Conservation (phyloP, 2,797 vertebrate species). For the Amphiprion clarkii region DNA sequence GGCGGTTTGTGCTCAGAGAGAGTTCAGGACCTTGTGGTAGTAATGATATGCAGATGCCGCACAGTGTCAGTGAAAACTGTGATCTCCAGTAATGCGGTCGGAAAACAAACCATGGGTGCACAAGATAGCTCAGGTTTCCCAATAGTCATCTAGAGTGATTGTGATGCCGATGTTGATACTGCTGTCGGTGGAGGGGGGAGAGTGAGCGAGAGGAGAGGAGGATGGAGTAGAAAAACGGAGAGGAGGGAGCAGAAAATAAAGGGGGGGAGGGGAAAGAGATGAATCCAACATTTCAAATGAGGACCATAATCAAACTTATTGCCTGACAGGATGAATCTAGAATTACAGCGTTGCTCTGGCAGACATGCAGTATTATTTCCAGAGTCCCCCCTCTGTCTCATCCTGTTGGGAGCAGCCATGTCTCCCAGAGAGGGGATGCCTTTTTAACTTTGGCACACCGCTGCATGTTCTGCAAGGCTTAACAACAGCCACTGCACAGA, state of each 20-base stretch:
- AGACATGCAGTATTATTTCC: conserved; percentile 67
- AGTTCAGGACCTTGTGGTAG: conserved; percentile 47
- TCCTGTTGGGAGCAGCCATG: conserved; percentile 54
- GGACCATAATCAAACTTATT: conserved; percentile 83
- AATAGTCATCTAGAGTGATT: conserved; percentile 63
- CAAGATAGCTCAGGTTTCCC: conserved; percentile 69
- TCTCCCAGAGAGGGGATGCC: conserved; percentile 48
- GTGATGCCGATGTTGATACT: conserved; percentile 65
- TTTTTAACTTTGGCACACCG: conserved; percentile 48
- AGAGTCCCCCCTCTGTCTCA: conserved; percentile 57
- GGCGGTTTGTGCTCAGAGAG: conserved; percentile 4
- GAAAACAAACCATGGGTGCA: conserved; percentile 65
- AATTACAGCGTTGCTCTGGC: conserved; percentile 62
- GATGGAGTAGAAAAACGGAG: conserved; percentile 10
- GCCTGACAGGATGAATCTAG: conserved; percentile 79
- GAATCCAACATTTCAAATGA: conserved; percentile 79
- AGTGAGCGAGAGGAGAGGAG: conserved; percentile 5
- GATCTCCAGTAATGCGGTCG: conserved; percentile 61
- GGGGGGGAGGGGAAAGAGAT: conserved; percentile 31
- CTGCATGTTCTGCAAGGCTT: conserved; percentile 48
- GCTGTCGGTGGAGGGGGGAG: conserved; percentile 39
- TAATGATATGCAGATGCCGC: conserved; percentile 61
- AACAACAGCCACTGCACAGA: conserved; percentile 39
- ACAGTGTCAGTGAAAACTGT: conserved; percentile 54
- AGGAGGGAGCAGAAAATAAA: conserved; percentile 19